Percentiles rank a stretch among this genome's conserved stretches.
phyloP scores from a whole-genome alignment of 2,888 invertebrate species.

The Leptopilina syphax region DNA sequence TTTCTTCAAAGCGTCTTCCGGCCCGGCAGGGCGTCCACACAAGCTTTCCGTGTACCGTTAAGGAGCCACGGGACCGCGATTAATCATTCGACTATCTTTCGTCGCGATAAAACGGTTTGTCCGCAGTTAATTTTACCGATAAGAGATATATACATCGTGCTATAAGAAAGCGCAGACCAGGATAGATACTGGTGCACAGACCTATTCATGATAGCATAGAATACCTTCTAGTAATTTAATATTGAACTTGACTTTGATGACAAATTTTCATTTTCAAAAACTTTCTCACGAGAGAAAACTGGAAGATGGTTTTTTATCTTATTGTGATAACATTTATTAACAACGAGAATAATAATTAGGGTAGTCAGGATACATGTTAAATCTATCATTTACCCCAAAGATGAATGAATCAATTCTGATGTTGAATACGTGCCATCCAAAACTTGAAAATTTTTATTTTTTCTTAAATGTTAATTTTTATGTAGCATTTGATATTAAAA shows the following conservation, averaged over 20 bases:
- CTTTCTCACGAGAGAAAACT: constrained; percentile 5
- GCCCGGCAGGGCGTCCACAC: constrained; percentile 42
- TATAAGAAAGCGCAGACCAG: constrained; percentile 41
- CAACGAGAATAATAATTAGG: no score
- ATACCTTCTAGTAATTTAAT: constrained; percentile 41
- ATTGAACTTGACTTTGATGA: constrained; percentile 26
- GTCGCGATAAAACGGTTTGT: constrained; percentile 60
- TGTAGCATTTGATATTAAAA: no score
- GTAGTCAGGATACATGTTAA: no score
- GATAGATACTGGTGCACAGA: constrained; percentile 37
- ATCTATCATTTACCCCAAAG: no score
- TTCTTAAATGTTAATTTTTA: no score
- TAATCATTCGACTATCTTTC: constrained; percentile 57
- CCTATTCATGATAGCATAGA: constrained; percentile 42
- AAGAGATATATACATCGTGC: constrained; percentile 47
- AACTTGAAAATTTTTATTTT: no score
- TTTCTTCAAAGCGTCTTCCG: constrained; percentile 45
- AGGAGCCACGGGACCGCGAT: constrained; percentile 54
- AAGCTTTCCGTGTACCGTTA: constrained; percentile 48
- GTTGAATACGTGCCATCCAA: no score
- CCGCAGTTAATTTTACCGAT: constrained; percentile 60
- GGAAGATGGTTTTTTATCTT: background rate
- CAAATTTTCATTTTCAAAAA: background rate
- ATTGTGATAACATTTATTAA: constrained; percentile 31
- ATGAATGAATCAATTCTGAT: no score